Base-by-base conservation (phyloP, 2,888 invertebrate genomes). In the Tromatobia lineatoria region DNA sequence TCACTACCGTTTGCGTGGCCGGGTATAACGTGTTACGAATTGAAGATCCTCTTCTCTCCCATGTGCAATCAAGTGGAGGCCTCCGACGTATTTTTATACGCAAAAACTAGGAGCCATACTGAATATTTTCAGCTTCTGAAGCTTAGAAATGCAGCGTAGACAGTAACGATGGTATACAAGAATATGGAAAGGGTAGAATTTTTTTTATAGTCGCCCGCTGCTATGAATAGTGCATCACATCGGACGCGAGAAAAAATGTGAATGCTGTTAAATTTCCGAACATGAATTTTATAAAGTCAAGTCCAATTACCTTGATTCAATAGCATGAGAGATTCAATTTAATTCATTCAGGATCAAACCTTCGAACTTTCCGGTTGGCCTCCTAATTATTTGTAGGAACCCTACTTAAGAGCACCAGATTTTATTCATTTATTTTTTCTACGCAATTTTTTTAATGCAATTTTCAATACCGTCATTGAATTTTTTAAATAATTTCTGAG, bases 21-120 rank as follows among this genome's bases (percentile, higher is more conserved):
- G 13, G 67, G 47, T 54, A 61, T 80, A 80, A 80, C 80, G 80
- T 75, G 67, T 67, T 80, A 38, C 45, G 80, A 66, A 80, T 80
- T 29, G 80, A 67, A 54, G 69, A 74, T 80, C 42, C 42, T 50
- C 50, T 42, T 20, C 67, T 47, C 38, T 73, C 64, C 54, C 64
- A 47, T 57, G 80, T 57, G 66, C 73, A 80, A 80, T 80, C 74
- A 80, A 67, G 67, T 67, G 67, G 66, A 34, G 47, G 59, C 45
- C 57, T 34, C 54, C 25, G 11, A 23, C n/a, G 13, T 23, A n/a
- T 25, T 73, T 25, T 47, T 45, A 23, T n/a, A 2, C 57, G 73
- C 11, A n/a, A 18, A 25, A 23, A 54, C 34, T 11, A 45, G 47
- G 6, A 25, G 23, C 66, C 50, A 7, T 13, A 38, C 38, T 38